These are phyloP conservation scores for Melanerpes formicivorus DNA, from an alignment of 2,113 vertebrate species.

Conservation along the genomic window DNA sequence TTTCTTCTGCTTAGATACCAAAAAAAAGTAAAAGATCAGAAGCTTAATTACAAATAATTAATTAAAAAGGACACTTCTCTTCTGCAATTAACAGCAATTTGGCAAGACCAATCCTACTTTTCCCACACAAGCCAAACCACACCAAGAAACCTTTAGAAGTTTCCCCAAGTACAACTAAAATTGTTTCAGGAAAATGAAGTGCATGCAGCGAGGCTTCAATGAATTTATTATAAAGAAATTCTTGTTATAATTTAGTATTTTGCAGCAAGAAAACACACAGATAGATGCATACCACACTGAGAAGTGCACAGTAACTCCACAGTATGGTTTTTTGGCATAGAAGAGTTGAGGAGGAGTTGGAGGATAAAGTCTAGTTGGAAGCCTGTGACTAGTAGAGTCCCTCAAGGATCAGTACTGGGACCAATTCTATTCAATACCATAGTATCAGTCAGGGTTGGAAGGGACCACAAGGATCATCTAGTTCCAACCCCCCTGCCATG, in stretches of 20 bases:
- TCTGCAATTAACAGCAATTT: neutral
- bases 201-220: neutral
- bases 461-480: no score
- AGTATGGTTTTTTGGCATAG: no score
- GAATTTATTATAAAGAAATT: neutral
- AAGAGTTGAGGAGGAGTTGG: no score
- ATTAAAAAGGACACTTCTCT: neutral
- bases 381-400: no score
- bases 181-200: neutral
- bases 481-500: no score
- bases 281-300: neutral
- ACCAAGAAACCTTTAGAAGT: neutral
- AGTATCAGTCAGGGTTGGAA: no score
- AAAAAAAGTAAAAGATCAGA: neutral
- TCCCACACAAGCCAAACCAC: neutral
- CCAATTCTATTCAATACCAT: no score
- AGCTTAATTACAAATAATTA: constrained; percentile 36
- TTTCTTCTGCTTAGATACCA: constrained; percentile 20
- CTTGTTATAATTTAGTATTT: neutral
- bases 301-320: neutral
- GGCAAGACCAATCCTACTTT: neutral
- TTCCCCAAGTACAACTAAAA: neutral
- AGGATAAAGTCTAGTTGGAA: no score
- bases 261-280: neutral
- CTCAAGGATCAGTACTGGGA: no score